phyloP scores from a whole-genome alignment of 2,113 vertebrate species.

The Panthera tigris region DNA sequence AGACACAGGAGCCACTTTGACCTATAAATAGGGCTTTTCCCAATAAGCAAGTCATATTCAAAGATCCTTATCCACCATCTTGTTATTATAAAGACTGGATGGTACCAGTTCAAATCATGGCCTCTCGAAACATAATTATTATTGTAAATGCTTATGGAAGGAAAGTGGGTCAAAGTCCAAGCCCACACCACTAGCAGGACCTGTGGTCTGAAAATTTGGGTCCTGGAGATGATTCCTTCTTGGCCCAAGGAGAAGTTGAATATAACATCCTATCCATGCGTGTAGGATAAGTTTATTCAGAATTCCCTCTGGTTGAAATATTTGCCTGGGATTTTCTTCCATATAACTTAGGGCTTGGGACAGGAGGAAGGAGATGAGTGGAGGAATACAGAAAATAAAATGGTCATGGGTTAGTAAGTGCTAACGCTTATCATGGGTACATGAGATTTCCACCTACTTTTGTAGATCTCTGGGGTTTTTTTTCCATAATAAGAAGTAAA shows the following conservation, averaged over 20 bases:
- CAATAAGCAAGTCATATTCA: constrained; percentile 34
- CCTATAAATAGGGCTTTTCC: constrained; percentile 17
- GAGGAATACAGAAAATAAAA: not conserved
- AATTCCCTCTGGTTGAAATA: not conserved
- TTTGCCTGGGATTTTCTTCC: not conserved
- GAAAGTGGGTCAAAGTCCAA: not conserved
- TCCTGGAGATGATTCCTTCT: not conserved
- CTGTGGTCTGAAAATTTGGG: not conserved
- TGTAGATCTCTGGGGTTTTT: not conserved
- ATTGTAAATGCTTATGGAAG: not conserved
- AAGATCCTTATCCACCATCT: not conserved
- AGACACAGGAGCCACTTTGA: constrained; percentile 8
- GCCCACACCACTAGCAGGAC: not conserved
- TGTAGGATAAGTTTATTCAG: not conserved
- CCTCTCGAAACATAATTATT: not conserved
- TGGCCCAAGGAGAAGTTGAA: not conserved
- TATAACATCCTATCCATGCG: not conserved
- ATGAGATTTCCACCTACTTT: not conserved
- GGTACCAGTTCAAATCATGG: not conserved
- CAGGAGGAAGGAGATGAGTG: not conserved
- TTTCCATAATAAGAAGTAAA: not conserved
- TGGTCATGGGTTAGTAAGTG: not conserved
- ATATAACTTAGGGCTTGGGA: not conserved
- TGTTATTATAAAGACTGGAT: not conserved
- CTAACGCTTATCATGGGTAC: not conserved